A percentile compares a stretch with the other conserved stretches of the same genome.
Conservation (phyloP, 2,888 invertebrate species). For the Protodeltote pygarga region DNA sequence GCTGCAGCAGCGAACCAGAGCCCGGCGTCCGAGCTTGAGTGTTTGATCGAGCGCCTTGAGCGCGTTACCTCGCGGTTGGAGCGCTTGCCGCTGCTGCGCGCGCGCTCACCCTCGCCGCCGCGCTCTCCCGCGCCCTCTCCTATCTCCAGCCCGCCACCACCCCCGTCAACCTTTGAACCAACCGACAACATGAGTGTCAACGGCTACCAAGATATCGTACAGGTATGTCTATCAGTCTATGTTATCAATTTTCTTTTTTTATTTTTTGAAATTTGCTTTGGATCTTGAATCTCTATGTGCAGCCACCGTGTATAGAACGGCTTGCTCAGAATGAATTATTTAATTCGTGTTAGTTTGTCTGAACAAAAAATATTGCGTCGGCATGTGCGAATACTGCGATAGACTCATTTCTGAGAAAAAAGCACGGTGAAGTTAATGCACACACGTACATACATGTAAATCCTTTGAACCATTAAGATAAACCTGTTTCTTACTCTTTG, state of each 20-base stretch:
- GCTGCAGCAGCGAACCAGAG: conserved; percentile 70
- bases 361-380: conserved; percentile 20
- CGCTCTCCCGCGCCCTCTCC: conserved; percentile 68
- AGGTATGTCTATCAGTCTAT: conserved; percentile 57
- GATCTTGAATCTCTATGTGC: conserved; percentile 14
- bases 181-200: conserved; percentile 90
- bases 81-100: conserved; percentile 76
- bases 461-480: conserved; percentile 40
- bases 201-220: conserved; percentile 91
- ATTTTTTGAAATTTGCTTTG: conserved; percentile 3
- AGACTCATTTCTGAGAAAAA: conserved; percentile 34
- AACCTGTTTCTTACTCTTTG: conserved; percentile 28
- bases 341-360: conserved; percentile 15
- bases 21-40: conserved; percentile 88
- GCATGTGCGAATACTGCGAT: conserved; percentile 9
- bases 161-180: conserved; percentile 49
- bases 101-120: conserved; percentile 64
- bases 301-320: conserved; percentile 19
- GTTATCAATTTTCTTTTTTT: background rate
- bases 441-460: conserved; percentile 28
- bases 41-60: conserved; percentile 91
- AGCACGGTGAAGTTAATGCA: conserved; percentile 23
- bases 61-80: conserved; percentile 91
- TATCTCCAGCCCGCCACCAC: conserved; percentile 53
- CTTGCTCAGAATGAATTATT: conserved; percentile 18